phyloP scores from a whole-genome alignment of 2,113 vertebrate species.

The Hepsetus odoe region DNA sequence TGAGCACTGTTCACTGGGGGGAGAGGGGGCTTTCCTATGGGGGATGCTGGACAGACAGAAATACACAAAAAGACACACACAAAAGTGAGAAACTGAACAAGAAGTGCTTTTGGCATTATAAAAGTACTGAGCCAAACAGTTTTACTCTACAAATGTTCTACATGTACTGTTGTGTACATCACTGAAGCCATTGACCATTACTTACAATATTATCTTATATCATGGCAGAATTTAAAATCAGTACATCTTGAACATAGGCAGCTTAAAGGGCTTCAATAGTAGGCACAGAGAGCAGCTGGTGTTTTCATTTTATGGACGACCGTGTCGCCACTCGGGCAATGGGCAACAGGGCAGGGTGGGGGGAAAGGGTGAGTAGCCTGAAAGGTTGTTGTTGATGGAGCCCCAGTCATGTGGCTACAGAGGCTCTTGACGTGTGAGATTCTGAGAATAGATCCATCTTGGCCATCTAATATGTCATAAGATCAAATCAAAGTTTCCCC shows the following conservation, averaged over 20 bases:
- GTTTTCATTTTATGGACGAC: constrained; percentile 49
- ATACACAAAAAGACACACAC: constrained; percentile 14
- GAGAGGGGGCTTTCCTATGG: constrained; percentile 89
- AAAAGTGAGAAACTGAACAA: not conserved
- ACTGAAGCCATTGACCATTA: not conserved
- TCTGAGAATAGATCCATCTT: constrained; percentile 40
- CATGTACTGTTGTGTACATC: not conserved
- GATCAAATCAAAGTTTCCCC: not conserved
- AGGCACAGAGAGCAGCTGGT: constrained; percentile 41
- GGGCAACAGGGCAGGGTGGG: not conserved
- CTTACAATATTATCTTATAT: not conserved
- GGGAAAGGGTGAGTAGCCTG: constrained; percentile 10
- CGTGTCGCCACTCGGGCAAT: constrained; percentile 34
- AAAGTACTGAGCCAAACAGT: too few species aligned
- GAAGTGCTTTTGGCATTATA: not conserved
- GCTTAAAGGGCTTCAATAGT: not conserved
- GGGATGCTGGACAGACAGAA: constrained; percentile 81
- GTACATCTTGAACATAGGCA: not conserved
- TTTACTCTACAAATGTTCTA: not conserved
- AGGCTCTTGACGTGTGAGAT: constrained; percentile 33
- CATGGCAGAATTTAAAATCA: not conserved
- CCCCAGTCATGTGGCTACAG: constrained; percentile 36
- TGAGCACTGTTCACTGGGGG: constrained; percentile 82
- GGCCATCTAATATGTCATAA: constrained; percentile 30
- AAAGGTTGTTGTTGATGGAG: constrained; percentile 20